These are phyloP conservation scores for Phoenoteleia sp. DNA, from an alignment of 2,888 invertebrate species.

Conservation along the genomic window DNA sequence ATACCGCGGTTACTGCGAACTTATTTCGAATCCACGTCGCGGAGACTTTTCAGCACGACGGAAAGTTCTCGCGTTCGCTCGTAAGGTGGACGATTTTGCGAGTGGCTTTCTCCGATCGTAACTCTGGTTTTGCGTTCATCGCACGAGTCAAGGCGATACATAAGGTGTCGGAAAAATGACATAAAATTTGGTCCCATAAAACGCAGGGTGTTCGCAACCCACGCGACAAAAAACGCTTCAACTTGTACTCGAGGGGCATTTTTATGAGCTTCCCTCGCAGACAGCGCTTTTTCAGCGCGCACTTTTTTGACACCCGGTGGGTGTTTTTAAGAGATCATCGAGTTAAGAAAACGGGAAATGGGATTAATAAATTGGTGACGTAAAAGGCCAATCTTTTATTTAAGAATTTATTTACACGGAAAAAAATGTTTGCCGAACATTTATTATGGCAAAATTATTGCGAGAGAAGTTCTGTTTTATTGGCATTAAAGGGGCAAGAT, in stretches of 20 bases:
- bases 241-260: conserved; percentile 14
- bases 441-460: too few species aligned
- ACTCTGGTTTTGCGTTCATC: conserved; percentile 53
- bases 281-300: too few species aligned
- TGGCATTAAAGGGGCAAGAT: too few species aligned
- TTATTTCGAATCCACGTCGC: conserved; percentile 10
- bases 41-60: conserved; percentile 11
- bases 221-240: conserved; percentile 14
- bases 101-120: conserved; percentile 48
- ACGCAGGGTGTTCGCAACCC: background rate
- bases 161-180: conserved; percentile 39
- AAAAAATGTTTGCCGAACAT: too few species aligned
- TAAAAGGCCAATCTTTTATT: too few species aligned
- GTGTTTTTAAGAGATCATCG: conserved; percentile 6
- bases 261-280: too few species aligned
- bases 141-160: conserved; percentile 30
- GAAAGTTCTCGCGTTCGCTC: conserved; percentile 16
- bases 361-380: too few species aligned
- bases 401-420: too few species aligned
- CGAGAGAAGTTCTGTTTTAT: too few species aligned
- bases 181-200: conserved; percentile 54
- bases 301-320: conserved; percentile 7
- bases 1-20: conserved; percentile 13
- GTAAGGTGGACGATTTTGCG: conserved; percentile 51
- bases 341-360: background rate